Base-by-base conservation (phyloP, 2,888 invertebrate species). In the Troilus luridus region DNA sequence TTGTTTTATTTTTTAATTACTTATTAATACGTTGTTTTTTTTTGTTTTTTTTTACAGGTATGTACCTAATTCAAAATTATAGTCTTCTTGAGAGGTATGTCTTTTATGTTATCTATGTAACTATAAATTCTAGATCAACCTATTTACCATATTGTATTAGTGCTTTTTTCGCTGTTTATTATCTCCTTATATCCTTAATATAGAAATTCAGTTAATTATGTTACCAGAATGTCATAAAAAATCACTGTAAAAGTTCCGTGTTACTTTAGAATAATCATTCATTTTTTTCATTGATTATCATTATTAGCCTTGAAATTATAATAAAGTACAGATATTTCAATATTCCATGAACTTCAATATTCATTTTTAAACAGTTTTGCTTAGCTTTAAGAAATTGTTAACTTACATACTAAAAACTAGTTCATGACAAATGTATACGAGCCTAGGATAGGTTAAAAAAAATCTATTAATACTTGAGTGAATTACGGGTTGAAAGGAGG, bases 401-500 rank as follows among this genome's bases (percentile, higher is more conserved):
- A 0, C 41, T 27, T 41, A 77, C 41, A 41, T 9, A 41, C 19
- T 12, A 17, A 77, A 77, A 77, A 14, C 17, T 77, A 2, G 2
- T 27, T 12, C 67, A 24, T 77, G 72, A 77, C 19, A 19, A 77
- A 77, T 77, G 72, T 77, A 9, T 8, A 41, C 17, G 19, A 41
- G 72, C 27, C 72, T 77, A 77, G 41, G 27, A 27, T 77, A 41
- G 1, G 17, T 41, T 17, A 41, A 17, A 77, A 77, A 77, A 77
- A 77, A 17, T 27, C 27, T 17, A 77, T 77, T 14, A 77, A 77
- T 77, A 27, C 41, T 2, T 0, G 14, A 41, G 17, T 77, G 72
- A 41, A 77, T 77, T 41, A 77, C 27, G 17, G 72, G 19, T 17
- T 77, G 72, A 77, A 77, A 77, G 72, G 67, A 24, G 72, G 85